Evolutionary conservation across 2,888 invertebrate genomes (phyloP), one percentile per base, ranked within the genome.

Genomic region (Plagiodera versicolora): DNA sequence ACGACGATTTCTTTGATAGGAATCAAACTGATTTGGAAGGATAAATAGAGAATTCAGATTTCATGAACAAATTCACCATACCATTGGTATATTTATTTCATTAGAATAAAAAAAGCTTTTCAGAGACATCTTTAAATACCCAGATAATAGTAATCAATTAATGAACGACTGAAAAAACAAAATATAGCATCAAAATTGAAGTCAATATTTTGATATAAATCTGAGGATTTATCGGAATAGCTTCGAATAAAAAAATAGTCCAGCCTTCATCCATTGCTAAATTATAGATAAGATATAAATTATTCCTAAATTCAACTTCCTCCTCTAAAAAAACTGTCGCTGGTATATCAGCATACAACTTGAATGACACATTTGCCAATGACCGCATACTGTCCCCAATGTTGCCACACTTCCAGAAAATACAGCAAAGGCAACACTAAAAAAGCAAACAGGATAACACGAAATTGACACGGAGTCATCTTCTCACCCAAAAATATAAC

Each of bases 261-360:
- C 61, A 65, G 17, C 56, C 19, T 32, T 46, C 49, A 32, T 45
- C 45, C 2, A 20, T 44, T 14, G 57, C 50, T 16, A 62, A 11
- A 52, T 32, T 52, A 20, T 62, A 53, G 14, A 65, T 62, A 39
- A 58, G 51, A 50, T 53, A 48, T 30, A 65, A 30, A 9, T 16
- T 45, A 47, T 54, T 32, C 56, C 62, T 65, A 14, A 65, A 32
- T 44, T 62, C 60, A 19, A 62, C 39, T 60, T 65, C 65, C n/a
- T 62, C 62, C 17, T 53, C 30, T 9, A 65, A 16, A 14, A 65
- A 62, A 14, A 65, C 65, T n/a, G 14, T 56, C 4, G 65, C 60
- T 19, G 65, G 65, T 61, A 65, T 65, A 20, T 60, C 52, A 18
- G 58, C 47, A 35, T 62, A 61, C 19, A 59, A 45, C 44, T 60